These are phyloP conservation scores for Nomada goodeniana DNA, from an alignment of 2,888 invertebrate species.

Conservation along the genomic window DNA sequence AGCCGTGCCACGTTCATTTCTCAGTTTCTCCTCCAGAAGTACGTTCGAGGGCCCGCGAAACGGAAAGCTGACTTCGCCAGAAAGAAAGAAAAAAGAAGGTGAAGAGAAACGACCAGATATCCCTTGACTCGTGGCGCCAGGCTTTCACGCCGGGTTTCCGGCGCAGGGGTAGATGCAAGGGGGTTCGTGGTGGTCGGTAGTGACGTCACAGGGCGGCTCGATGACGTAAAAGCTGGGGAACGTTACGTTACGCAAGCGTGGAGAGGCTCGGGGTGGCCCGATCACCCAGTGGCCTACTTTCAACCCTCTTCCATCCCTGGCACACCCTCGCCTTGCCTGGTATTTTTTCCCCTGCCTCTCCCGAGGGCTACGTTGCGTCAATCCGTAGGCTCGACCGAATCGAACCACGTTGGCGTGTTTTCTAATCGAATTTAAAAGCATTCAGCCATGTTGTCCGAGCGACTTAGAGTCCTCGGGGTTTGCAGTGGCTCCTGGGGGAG, in stretches of 20 bases:
- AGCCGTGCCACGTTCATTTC: background rate
- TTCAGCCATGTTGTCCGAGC: too few relatives aligned
- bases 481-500: background rate
- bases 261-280: conserved; percentile 70
- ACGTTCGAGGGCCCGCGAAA: background rate
- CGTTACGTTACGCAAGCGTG: conserved; percentile 80
- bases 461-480: background rate
- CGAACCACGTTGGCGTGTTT: conserved; percentile 17
- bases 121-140: conserved; percentile 50
- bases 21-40: background rate
- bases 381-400: conserved; percentile 40
- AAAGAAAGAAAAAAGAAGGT: background rate
- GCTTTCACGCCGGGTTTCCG: conserved; percentile 45
- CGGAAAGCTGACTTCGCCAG: background rate
- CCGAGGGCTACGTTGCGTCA: conserved; percentile 51
- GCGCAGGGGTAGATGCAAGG: conserved; percentile 15
- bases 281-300: conserved; percentile 82
- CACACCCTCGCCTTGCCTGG: conserved; percentile 26
- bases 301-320: conserved; percentile 13
- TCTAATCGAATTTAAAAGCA: conserved; percentile 23
- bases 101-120: background rate
- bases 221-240: conserved; percentile 81
- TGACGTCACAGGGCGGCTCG: conserved; percentile 78
- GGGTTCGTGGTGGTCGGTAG: conserved; percentile 48
- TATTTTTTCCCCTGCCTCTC: conserved; percentile 43